Base-by-base conservation (phyloP, 2,888 invertebrate genomes). In the Pachycephus smyrnensis region DNA sequence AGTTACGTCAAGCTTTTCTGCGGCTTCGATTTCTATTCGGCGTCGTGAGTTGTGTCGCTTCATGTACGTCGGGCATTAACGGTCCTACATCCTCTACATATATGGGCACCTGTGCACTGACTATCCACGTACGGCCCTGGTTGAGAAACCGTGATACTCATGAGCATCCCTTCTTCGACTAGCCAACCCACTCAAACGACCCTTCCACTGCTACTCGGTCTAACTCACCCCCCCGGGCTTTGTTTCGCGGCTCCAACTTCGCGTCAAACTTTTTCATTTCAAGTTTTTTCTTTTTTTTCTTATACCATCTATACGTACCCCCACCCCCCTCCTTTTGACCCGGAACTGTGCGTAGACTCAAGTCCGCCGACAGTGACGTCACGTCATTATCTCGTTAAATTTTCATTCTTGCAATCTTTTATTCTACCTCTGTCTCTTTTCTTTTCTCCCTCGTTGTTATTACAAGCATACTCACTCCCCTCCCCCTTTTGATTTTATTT, bases 221-320 rank as follows among this genome's bases (percentile, higher is more conserved):
- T 2, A 9, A 55, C 55, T 23, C 55, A 55, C 55, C 55, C 55
- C 23, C 55, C 9, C 73, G 30, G 35, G 71, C 71, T 75, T 15
- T 74, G 30, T 15, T 68, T 68, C 35, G 37, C 33, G 35, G n/a
- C 12, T 33, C 33, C 71, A 77, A 80, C 76, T 79, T 80, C 69
- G 31, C 73, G 76, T 37, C 68, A 82, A 82, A 82, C 82, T 82
- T 82, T 82, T 80, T 82, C 82, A 82, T 82, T 82, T 80, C 79
- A 82, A 82, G 77, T 81, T 80, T 80, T 23, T 23, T 23, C 4
- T 9, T 55, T 23, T 40, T 6, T 23, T 55, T 3, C 55, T 23
- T 23, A 23, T 55, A 55, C 40, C 40, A 23, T 23, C 23, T 23
- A 55, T 23, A 55, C 9, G 9, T 55, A 55, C 23, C 15, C 40